Evolutionary conservation across 2,888 invertebrate genomes (phyloP), one percentile per base, ranked within the genome.

Genomic region (Incurvaria masculella): DNA sequence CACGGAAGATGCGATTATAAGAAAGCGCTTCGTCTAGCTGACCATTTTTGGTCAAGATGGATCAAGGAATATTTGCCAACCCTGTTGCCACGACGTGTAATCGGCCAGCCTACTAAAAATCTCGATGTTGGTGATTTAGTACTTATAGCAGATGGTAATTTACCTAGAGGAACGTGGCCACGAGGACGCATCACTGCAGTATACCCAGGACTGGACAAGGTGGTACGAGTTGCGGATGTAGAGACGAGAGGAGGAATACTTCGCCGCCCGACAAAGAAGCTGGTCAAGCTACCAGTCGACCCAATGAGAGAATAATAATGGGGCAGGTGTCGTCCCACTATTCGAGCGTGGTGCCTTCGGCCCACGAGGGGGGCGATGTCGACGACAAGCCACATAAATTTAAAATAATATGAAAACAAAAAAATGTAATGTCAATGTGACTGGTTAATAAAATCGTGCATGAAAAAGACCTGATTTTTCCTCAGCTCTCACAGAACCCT

Each of bases 21-120:
- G n/a, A 39, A 39, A 33, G 16, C n/a, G 2, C 11, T 47, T 17
- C 42, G 47, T 2, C 39, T 47, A 8, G 42, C 44, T 8, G 44
- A 47, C 23, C 44, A 47, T 2, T 47, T 47, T 44, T 47, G 39
- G 47, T 20, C 39, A 21, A 16, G 47, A 18, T 47, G 47, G 47
- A 23, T 47, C 5, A 42, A 39, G 8, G 47, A 47, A 33, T 47
- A 47, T 21, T 20, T 43, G 19, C 43, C 43, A 17, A 43, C 43
- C 5, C 43, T 43, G 6, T 21, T 16, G 6, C 43, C 43, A 10
- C 19, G 43, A 14, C 20, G 43, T 14, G n/a, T n/a, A n/a, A 11
- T 5, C 4, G 20, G 27, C 19, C 18, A 16, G n/a, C 26, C 20
- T 20, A 19, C 18, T n/a, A 10, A 8, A 2, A 41, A 20, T 10